Evolutionary conservation across 92 coral and sea anemone genomes (phyloP), one percentile per base, ranked within the genome.

Genomic region (Actinernus sp.): DNA sequence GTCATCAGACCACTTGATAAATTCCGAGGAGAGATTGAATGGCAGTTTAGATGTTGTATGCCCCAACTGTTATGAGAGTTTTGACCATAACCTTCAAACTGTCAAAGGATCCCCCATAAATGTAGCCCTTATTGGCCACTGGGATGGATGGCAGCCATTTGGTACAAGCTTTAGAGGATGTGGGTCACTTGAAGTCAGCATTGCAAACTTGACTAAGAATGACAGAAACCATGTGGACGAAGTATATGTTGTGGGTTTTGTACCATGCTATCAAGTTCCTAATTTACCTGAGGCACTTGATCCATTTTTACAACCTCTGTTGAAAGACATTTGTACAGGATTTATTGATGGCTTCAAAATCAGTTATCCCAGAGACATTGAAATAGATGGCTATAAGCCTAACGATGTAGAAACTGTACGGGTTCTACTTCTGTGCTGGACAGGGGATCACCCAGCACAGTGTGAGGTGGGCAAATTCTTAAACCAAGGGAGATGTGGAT

Each of bases 81-180:
- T 87, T 81, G 72, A 81, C 27, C 93, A 81, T 33, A 28, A 29
- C 20, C 34, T 74, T 40, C 60, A 68, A 32, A 23, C 29, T 25
- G 67, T 81, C 1, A 48, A 80, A 20, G 92, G 92, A 14, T 79
- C 66, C 37, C 88, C 89, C 1, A 26, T 56, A 11, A 85, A 85
- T 39, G 19, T 90, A 31, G 92, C 79, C 11, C 62, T 90, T 0
- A 70, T 90, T 26, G 92, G 96, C 0, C 92, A 90, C 62, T 85
- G 48, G 41, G 96, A 85, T 69, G 92, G 88, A 12, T 89, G 91
- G 88, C 91, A 89, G 63, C 81, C 96, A 49, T 84, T 89, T 75
- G 84, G 81, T 12, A 52, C 96, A 31, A 89, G 88, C 32, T 73
- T 39, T 27, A 73, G 91, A 53, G 74, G 91, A 11, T 89, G 54